A percentile compares a stretch with the other conserved stretches of the same genome.
Evolutionary conservation across 2,113 vertebrate species (phyloP).

Genomic region (Coptodon rendalli): DNA sequence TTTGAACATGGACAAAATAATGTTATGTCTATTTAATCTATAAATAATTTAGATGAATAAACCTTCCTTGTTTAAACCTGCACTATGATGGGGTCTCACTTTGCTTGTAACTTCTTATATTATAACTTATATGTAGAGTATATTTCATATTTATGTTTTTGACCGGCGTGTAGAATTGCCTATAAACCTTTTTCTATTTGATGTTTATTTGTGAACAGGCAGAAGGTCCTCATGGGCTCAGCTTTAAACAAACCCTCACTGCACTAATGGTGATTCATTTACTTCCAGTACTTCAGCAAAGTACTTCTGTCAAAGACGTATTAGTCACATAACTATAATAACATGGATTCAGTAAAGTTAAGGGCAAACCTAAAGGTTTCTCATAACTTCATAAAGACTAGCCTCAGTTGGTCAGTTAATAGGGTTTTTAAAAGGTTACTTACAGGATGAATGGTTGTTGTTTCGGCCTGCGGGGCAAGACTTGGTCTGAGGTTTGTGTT

Average conservation of each 20-base stretch:
- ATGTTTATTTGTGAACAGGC: not conserved
- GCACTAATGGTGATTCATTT: not conserved
- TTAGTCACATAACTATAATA: accelerated
- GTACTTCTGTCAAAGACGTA: accelerated
- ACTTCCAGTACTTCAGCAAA: not conserved
- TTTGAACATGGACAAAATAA: too few species aligned
- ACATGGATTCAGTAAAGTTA: accelerated
- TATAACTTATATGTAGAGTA: not conserved
- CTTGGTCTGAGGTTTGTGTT: not conserved
- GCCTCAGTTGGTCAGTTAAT: not conserved
- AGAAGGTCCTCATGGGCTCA: not conserved
- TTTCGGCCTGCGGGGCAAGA: constrained; percentile 28
- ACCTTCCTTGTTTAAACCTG: not conserved
- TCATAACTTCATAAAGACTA: not conserved
- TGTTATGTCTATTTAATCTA: not conserved
- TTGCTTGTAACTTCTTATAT: not conserved
- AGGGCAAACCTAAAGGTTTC: too few species aligned
- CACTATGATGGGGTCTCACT: not conserved
- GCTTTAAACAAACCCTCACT: not conserved
- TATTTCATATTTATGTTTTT: not conserved
- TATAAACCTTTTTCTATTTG: not conserved
- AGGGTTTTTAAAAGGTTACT: not conserved
- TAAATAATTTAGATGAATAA: not conserved
- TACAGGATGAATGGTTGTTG: constrained; percentile 31
- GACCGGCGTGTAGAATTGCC: not conserved